These are phyloP conservation scores for Ctenicera cuprea DNA, from an alignment of 2,888 invertebrate genomes.

Conservation along the genomic window DNA sequence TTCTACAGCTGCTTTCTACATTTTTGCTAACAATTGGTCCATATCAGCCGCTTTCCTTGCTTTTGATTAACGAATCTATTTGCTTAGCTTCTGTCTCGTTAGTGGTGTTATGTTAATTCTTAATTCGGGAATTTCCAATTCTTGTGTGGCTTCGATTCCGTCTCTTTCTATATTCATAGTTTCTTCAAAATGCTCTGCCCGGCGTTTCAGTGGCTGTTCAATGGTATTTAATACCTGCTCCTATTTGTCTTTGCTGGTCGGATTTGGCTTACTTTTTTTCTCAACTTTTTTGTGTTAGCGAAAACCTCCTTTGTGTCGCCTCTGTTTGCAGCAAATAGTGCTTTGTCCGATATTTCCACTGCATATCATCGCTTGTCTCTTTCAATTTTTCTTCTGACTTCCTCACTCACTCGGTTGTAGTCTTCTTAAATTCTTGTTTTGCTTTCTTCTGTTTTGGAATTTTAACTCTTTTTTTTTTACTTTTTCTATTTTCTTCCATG, in stretches of 20 bases:
- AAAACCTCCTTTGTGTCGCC: background rate
- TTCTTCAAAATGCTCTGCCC: background rate
- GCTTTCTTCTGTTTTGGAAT: background rate
- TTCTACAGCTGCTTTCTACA: background rate
- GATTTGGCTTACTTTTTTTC: background rate
- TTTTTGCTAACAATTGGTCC: background rate
- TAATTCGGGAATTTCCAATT: background rate
- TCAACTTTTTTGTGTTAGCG: conserved; percentile 9
- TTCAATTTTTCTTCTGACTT: background rate
- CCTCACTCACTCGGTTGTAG: background rate
- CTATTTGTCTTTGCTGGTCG: background rate
- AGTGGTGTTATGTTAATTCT: background rate
- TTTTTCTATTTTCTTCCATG: background rate
- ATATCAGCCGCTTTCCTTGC: background rate
- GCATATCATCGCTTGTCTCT: background rate
- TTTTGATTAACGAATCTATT: background rate
- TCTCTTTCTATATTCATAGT: background rate
- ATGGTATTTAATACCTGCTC: background rate
- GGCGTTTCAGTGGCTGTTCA: background rate
- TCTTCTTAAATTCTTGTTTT: background rate
- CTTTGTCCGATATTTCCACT: background rate
- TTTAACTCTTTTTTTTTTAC: background rate
- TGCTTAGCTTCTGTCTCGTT: background rate
- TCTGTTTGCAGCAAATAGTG: background rate
- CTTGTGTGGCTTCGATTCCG: background rate